Evolutionary conservation across 2,888 invertebrate species (phyloP), one percentile per base, ranked within the genome.

Genomic region (Agriotes lineatus): DNA sequence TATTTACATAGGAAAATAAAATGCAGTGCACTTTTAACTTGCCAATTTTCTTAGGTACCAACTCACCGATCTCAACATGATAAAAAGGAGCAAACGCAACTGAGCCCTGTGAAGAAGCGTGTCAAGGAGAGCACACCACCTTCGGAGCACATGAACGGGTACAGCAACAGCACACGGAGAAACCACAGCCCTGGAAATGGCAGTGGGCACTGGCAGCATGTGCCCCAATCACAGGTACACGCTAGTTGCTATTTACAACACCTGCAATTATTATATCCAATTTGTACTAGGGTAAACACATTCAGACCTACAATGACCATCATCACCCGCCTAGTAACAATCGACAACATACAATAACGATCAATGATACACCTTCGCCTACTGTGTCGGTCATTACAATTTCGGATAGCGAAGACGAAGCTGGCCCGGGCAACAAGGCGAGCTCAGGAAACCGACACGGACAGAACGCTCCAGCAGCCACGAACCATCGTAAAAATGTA

Each of bases 91-190:
- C 92, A 93, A 64, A 93, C 94, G 64, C 97, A 97, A 82, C 86
- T 97, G 78, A 97, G 96, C 78, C 98, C 98, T 1, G 97, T 97
- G 20, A 98, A 98, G 87, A 98, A 98, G 83, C 90, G 97, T 14
- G 97, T 97, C 44, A 97, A 97, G 84, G 97, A 97, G 82, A 96
- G 95, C 79, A 95, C 96, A 19, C 97, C 97, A 19, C 96, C 95
- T 42, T 90, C 90, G 68, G 84, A 85, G 64, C 84, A 83, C 63
- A 54, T 19, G 1, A 67, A 72, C 54, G 70, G 72, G 48, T 81
- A 81, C 68, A 69, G 74, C 48, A 72, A 69, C 42, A 72, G 71
- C 42, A 74, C 69, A 42, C 77, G 83, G 68, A 78, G 81, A 35
- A 81, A 81, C 80, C 85, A 78, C 81, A 85, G 70, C 74, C 83